Conservation (phyloP, 2,888 invertebrate species). For the Habrosyne pyritoides region DNA sequence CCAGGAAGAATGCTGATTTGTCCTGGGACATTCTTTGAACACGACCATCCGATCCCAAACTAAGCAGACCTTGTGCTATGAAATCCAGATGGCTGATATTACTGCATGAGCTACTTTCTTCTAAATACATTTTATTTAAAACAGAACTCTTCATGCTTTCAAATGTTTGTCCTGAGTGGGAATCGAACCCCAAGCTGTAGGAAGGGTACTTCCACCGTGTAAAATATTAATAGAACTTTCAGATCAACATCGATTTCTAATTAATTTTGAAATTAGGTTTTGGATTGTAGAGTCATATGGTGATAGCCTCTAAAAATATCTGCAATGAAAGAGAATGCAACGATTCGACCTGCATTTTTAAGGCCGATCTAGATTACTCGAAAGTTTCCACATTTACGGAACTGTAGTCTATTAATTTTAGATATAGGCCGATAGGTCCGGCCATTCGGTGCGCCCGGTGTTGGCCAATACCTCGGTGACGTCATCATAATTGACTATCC, state of each 20-base stretch:
- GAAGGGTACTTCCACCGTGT: no score
- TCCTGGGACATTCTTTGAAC: no score
- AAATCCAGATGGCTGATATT: no score
- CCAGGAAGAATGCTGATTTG: no score
- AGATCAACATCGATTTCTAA: neutral
- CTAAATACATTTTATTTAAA: no score
- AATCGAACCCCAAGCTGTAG: no score
- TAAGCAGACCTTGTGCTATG: no score
- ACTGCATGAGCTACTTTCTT: no score
- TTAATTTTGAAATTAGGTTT: neutral
- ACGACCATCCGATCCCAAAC: no score
- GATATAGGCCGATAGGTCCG: slow-evolving; percentile 41
- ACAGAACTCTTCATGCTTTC: no score
- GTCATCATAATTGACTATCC: slow-evolving; percentile 45
- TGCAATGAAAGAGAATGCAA: slow-evolving; percentile 12
- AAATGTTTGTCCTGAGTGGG: no score
- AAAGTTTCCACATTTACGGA: slow-evolving; percentile 52
- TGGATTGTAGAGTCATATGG: neutral
- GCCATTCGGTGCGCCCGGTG: slow-evolving; percentile 28
- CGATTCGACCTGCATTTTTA: slow-evolving; percentile 14
- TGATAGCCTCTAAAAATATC: neutral
- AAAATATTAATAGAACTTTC: no score
- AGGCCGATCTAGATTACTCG: slow-evolving; percentile 25
- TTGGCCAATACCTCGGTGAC: slow-evolving; percentile 35
- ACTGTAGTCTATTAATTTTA: slow-evolving; percentile 56